Evolutionary conservation across 2,113 vertebrate species (phyloP).

Genomic region (Periophthalmus modestus): DNA sequence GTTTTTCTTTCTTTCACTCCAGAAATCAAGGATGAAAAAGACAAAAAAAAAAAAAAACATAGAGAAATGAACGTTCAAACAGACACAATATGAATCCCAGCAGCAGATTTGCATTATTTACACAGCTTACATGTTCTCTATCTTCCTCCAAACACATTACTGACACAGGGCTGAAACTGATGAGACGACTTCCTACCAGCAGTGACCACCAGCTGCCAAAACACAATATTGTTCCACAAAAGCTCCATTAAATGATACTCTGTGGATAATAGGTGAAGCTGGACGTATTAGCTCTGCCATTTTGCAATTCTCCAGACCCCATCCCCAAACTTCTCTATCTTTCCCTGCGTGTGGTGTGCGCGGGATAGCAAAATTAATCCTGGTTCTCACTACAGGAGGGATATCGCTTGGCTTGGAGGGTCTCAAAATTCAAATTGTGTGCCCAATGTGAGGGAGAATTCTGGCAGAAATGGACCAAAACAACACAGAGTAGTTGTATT

Average conservation of each 20-base stretch:
- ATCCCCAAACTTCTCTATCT: conserved; percentile 18
- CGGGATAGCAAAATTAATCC: conserved; percentile 50
- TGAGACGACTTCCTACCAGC: conserved; percentile 55
- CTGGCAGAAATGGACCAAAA: conserved; percentile 36
- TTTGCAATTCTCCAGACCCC: conserved; percentile 8
- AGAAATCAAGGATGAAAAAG: conserved; percentile 23
- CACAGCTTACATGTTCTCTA: conserved; percentile 59
- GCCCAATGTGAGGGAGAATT: conserved; percentile 35
- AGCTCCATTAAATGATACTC: conserved; percentile 65
- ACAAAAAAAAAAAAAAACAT: conserved; percentile 40
- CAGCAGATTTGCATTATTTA: conserved; percentile 77
- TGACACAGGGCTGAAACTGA: conserved; percentile 59
- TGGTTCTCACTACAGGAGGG: conserved; percentile 50
- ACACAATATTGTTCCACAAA: conserved; percentile 61
- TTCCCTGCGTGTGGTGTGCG: conserved; percentile 35
- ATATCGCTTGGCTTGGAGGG: conserved; percentile 44
- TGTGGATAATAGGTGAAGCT: conserved; percentile 56
- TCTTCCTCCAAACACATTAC: conserved; percentile 70
- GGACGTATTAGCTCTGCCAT: conserved; percentile 40
- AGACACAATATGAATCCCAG: conserved; percentile 48
- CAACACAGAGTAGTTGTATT: conserved; percentile 23
- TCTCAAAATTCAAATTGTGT: conserved; percentile 62
- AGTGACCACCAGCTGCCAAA: conserved; percentile 35
- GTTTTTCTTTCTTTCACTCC: conserved; percentile 21
- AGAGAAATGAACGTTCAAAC: conserved; percentile 33